These are phyloP conservation scores for Prionailurus bengalensis DNA, from an alignment of 2,113 vertebrate species.

Conservation along the genomic window DNA sequence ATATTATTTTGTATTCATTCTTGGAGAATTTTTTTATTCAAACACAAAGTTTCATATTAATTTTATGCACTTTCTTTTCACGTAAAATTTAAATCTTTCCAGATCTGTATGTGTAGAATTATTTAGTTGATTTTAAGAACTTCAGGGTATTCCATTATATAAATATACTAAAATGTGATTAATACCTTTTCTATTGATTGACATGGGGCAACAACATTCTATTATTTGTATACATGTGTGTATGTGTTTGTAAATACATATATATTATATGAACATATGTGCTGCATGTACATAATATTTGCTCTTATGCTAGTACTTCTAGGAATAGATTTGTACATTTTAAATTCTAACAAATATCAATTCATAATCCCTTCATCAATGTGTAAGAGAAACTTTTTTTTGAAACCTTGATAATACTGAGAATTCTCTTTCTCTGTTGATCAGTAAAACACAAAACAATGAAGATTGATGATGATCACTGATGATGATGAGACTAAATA, in stretches of 20 bases:
- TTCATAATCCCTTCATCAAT: background rate
- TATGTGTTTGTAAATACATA: background rate
- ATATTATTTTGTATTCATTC: background rate
- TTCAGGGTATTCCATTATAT: background rate
- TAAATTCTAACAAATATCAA: background rate
- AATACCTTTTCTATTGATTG: background rate
- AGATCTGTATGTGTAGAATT: background rate
- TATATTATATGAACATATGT: background rate
- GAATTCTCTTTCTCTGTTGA: background rate
- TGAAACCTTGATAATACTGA: background rate
- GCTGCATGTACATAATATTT: background rate
- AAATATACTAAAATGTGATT: background rate
- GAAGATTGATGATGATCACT: background rate
- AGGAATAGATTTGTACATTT: background rate
- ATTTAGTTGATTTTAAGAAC: background rate
- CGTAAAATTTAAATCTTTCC: background rate
- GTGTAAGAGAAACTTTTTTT: background rate
- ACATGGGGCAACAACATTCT: background rate
- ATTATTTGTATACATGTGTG: background rate
- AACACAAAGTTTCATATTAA: background rate
- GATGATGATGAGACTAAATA: background rate
- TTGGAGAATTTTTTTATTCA: background rate
- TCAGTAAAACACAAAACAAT: background rate
- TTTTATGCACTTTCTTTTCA: background rate
- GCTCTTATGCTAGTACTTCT: background rate